Evolutionary conservation across 2,797 vertebrate genomes (phyloP), one percentile per base, ranked within the genome.

Genomic region (Cirrhinus molitorella): DNA sequence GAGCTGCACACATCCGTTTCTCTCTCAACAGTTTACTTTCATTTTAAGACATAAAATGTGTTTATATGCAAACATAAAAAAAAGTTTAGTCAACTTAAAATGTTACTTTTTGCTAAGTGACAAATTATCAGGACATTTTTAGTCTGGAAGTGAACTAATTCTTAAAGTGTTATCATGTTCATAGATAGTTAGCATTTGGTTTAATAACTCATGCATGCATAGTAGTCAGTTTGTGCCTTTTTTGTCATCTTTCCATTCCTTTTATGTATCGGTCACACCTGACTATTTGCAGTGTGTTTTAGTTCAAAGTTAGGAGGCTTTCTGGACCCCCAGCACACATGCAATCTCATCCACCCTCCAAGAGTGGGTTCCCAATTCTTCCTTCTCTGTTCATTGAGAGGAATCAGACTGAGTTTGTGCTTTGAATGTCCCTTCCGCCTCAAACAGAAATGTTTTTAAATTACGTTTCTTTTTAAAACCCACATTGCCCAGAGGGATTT

Each of bases 201-300:
- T n/a, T n/a, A n/a, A n/a, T n/a, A n/a, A n/a, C n/a, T n/a, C n/a
- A n/a, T n/a, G n/a, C n/a, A n/a, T n/a, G n/a, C n/a, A n/a, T n/a
- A n/a, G n/a, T n/a, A n/a, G n/a, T 25, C 8, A 40, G 13, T 59
- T 59, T 57, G n/a, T 75, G 51, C 34, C 86, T 87, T 91, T 95
- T 95, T 93, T 94, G 92, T 94, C 93, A 94, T 91, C 89, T 90
- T 86, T 87, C 90, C 84, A 21, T 81, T 74, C 61, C 37, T 78
- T 85, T 94, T 93, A 94, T 91, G 93, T 93, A 93, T 93, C 87
- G 89, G 92, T 94, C 93, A 92, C 93, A 94, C 92, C 91, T 91
- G 90, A 91, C 91, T 93, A 90, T 93, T 93, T 94, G 90, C 88
- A 89, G 89, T 91, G 90, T 91, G 93, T 94, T 95, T 93, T 92